Conservation (phyloP, 92 coral and sea anemone species). For the Chrysogorgia sp. region DNA sequence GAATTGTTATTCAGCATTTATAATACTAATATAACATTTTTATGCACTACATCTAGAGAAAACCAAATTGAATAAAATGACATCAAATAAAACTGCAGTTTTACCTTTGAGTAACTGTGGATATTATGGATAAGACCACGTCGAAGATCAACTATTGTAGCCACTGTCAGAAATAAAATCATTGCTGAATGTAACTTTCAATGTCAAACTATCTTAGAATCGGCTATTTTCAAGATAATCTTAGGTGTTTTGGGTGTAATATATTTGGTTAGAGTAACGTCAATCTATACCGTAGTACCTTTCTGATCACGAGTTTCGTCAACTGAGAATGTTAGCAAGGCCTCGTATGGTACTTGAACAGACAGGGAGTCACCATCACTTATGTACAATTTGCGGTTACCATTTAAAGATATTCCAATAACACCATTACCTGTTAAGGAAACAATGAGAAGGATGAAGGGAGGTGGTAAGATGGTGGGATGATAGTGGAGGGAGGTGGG, state of each 20-base stretch:
- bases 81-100: too few species aligned
- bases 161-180: conserved; percentile 62
- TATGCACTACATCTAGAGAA: too few species aligned
- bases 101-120: conserved; percentile 84
- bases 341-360: conserved; percentile 24
- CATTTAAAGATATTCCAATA: conserved; percentile 72
- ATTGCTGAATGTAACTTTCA: not conserved
- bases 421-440: conserved; percentile 82
- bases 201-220: too few species aligned
- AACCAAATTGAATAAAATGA: too few species aligned
- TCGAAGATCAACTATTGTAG: conserved; percentile 80
- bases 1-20: too few species aligned
- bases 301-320: conserved; percentile 27
- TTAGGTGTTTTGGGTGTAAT: not conserved
- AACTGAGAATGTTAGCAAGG: conserved; percentile 35
- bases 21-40: not conserved
- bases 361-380: conserved; percentile 48
- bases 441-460: too few species aligned
- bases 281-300: not conserved
- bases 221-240: too few species aligned
- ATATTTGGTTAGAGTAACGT: not conserved
- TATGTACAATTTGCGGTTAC: conserved; percentile 43
- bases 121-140: conserved; percentile 79
- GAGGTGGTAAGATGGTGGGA: too few species aligned
- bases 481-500: too few species aligned